phyloP scores from a whole-genome alignment of 35 echinoderm and acorn worm species.

The Ophiothrix spiculata region DNA sequence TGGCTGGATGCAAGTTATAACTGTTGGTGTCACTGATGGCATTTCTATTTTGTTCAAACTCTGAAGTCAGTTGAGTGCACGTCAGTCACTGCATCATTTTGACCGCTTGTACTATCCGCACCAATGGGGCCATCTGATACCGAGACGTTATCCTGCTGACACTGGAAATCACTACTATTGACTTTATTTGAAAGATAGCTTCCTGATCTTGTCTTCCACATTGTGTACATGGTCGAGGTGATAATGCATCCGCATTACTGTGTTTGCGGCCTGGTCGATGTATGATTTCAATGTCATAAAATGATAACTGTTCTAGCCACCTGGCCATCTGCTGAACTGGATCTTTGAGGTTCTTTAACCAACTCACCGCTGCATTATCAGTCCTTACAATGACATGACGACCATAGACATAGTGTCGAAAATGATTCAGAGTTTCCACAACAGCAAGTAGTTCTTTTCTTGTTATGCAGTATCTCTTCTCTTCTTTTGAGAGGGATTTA shows the following conservation, averaged over 20 bases:
- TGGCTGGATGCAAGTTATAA: too few species aligned
- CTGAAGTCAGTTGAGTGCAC: too few species aligned
- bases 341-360: conserved; percentile 53
- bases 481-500: conserved; percentile 22
- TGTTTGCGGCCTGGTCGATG: conserved; percentile 50
- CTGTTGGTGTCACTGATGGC: too few species aligned
- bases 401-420: conserved; percentile 53
- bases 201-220: too few species aligned
- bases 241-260: conserved; percentile 35
- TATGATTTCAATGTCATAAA: conserved; percentile 32
- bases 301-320: conserved; percentile 54
- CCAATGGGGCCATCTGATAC: too few species aligned
- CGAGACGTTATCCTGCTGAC: too few species aligned
- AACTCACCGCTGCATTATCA: conserved; percentile 36
- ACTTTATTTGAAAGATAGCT: too few species aligned
- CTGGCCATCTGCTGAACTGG: conserved; percentile 51
- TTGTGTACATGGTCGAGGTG: too few species aligned
- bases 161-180: too few species aligned
- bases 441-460: conserved; percentile 53
- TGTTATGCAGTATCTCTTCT: conserved; percentile 54
- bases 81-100: too few species aligned
- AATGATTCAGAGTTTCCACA: conserved; percentile 33
- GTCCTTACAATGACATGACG: conserved; percentile 39
- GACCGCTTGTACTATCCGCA: too few species aligned
- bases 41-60: too few species aligned